Evolutionary conservation across 2,797 vertebrate species (phyloP), one percentile per base, ranked within the genome.

Genomic region (Sebastes glaucus): DNA sequence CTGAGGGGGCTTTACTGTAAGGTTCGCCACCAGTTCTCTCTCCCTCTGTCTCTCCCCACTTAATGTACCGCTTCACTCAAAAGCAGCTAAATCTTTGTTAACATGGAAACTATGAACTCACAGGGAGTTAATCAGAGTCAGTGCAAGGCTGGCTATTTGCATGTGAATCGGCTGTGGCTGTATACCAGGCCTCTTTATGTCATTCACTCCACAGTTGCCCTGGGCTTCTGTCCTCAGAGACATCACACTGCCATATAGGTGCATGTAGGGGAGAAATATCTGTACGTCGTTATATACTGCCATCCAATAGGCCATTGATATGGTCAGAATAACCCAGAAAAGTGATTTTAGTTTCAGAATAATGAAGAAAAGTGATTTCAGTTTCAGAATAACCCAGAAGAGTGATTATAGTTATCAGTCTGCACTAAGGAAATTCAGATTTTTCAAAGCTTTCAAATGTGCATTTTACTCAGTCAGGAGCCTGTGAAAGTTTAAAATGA

Each of bases 41-140:
- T 83, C 76, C 28, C 73, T 83, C 85, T 68, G 67, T 80, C 86
- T 87, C 85, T 89, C 82, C 79, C 92, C 87, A 85, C 93, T 93
- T 93, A 90, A 94, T 93, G 90, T 92, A 89, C 92, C 60, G 88
- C 91, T 91, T 86, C 83, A 71, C 89, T 95, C 93, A 95, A 94
- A 95, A 96, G 95, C 96, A 94, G 96, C 97, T 97, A 96, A 97
- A 97, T 97, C 98, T 97, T 96, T 96, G 94, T 95, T 96, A 96
- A 95, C 94, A 95, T 97, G 95, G 96, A 97, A 98, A 97, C 97
- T 96, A 99, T 98, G 97, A 98, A 99, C 98, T 99, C 97, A 93
- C 95, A 95, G 97, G 96, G 97, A 99, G 97, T 99, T 99, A 97
- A 99, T 98, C 97, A 96, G 97, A 98, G 97, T 98, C 97, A 96